A percentile compares a stretch with the other conserved stretches of the same genome.
phyloP scores from a whole-genome alignment of 2,888 invertebrate genomes.

The Erynnis tages region DNA sequence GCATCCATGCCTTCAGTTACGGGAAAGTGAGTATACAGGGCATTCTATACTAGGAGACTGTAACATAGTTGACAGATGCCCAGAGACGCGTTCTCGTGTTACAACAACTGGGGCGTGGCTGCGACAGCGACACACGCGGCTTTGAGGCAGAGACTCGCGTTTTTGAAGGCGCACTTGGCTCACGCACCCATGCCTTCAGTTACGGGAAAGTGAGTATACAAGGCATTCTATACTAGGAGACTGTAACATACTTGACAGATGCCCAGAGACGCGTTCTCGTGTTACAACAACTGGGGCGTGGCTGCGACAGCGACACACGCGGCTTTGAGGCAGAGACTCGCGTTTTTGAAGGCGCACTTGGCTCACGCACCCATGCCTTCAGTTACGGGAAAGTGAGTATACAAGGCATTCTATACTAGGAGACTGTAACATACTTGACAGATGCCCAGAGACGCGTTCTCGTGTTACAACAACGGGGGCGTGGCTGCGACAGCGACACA shows the following conservation, averaged over 20 bases:
- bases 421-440: slow-evolving; percentile 96
- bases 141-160: slow-evolving; percentile 92
- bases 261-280: slow-evolving; percentile 97
- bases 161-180: slow-evolving; percentile 93
- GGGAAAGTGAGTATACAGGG: slow-evolving; percentile 85
- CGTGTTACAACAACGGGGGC: slow-evolving; percentile 95
- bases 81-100: slow-evolving; percentile 98
- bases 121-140: slow-evolving; percentile 74
- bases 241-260: slow-evolving; percentile 96
- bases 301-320: slow-evolving; percentile 72
- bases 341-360: slow-evolving; percentile 93
- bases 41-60: slow-evolving; percentile 84
- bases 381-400: slow-evolving; percentile 91
- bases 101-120: slow-evolving; percentile 88
- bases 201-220: slow-evolving; percentile 88
- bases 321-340: slow-evolving; percentile 90
- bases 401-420: slow-evolving; percentile 51
- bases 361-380: slow-evolving; percentile 97
- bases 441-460: slow-evolving; percentile 97
- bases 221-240: too few relatives aligned
- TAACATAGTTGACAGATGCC: slow-evolving; percentile 97
- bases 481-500: slow-evolving; percentile 75
- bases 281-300: slow-evolving; percentile 92
- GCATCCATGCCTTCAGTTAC: slow-evolving; percentile 97
- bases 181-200: slow-evolving; percentile 97